phyloP scores from a whole-genome alignment of 1,140 invertebrate genomes.

The Drosophila novamexicana region DNA sequence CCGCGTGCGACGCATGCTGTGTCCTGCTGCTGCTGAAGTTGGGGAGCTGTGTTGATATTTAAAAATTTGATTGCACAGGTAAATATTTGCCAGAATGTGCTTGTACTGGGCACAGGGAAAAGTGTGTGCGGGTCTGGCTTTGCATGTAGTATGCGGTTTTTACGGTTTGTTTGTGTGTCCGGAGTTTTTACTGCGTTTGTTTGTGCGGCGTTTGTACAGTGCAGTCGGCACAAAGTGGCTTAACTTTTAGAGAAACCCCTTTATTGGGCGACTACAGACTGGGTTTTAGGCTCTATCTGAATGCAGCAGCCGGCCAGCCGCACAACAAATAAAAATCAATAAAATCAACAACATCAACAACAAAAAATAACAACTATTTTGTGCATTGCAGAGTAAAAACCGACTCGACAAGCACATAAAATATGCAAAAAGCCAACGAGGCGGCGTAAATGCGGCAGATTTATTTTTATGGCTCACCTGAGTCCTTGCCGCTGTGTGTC shows the following conservation, averaged over 20 bases:
- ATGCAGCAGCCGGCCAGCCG: conserved; percentile 42
- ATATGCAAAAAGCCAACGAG: conserved; percentile 74
- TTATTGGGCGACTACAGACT: conserved; percentile 52
- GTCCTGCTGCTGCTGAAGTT: conserved; percentile 8
- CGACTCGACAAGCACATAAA: conserved; percentile 65
- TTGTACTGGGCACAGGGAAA: neutral
- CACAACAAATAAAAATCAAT: conserved; percentile 62
- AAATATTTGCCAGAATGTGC: conserved; percentile 61
- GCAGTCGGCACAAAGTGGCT: conserved; percentile 68
- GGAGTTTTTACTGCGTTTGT: conserved; percentile 65
- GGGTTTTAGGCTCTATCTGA: conserved; percentile 69
- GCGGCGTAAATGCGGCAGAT: conserved; percentile 77
- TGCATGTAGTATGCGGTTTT: conserved; percentile 70
- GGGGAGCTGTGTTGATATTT: conserved; percentile 53
- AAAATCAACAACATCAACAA: conserved; percentile 66
- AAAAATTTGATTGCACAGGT: conserved; percentile 77
- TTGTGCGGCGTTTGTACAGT: conserved; percentile 15
- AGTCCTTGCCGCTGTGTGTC: conserved; percentile 42
- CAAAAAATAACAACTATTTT: conserved; percentile 52
- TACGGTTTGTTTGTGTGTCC: conserved; percentile 73
- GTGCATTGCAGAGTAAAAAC: conserved; percentile 48
- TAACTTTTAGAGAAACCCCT: conserved; percentile 56
- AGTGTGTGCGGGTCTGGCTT: conserved; percentile 1
- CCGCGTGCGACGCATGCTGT: conserved; percentile 16
- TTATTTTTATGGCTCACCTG: conserved; percentile 76